These are phyloP conservation scores for Drosophila trapezifrons DNA, from an alignment of 1,140 invertebrate genomes.

Conservation along the genomic window DNA sequence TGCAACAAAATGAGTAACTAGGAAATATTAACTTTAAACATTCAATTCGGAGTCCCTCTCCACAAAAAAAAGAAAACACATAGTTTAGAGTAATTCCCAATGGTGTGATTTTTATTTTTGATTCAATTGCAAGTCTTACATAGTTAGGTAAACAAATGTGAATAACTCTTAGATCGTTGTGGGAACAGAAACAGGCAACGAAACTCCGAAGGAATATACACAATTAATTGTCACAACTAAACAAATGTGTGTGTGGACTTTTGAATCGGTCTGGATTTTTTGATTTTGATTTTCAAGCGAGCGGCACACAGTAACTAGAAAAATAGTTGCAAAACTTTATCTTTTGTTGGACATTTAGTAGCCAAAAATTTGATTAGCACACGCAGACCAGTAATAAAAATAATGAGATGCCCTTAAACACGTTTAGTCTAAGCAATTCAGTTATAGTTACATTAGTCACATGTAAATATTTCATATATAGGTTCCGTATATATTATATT, in stretches of 20 bases:
- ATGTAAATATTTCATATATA: slow-evolving; percentile 43
- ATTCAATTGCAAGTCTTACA: slow-evolving; percentile 77
- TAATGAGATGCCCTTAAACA: slow-evolving; percentile 45
- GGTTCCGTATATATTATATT: slow-evolving; percentile 33
- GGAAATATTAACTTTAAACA: no score
- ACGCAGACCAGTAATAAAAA: slow-evolving; percentile 34
- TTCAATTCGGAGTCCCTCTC: no score
- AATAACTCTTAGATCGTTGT: slow-evolving; percentile 37
- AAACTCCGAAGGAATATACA: slow-evolving; percentile 37
- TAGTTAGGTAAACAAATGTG: slow-evolving; percentile 63
- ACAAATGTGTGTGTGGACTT: slow-evolving; percentile 2
- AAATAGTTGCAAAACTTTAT: slow-evolving; percentile 50
- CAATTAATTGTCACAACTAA: slow-evolving; percentile 38
- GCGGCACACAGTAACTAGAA: slow-evolving; percentile 53
- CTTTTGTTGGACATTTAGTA: slow-evolving; percentile 17
- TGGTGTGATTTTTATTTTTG: slow-evolving; percentile 80
- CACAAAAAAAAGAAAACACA: background rate
- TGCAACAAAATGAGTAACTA: no score
- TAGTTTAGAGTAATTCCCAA: slow-evolving; percentile 56
- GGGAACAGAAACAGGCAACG: slow-evolving; percentile 43
- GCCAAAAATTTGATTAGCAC: slow-evolving; percentile 36
- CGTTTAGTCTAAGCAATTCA: slow-evolving; percentile 51
- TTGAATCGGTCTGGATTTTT: slow-evolving; percentile 62
- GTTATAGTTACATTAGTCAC: slow-evolving; percentile 27
- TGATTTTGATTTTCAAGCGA: slow-evolving; percentile 44